A percentile compares a stretch with the other conserved stretches of the same genome.
Evolutionary conservation across 2,113 vertebrate species (phyloP).

Genomic region (Nansenia antarctica): DNA sequence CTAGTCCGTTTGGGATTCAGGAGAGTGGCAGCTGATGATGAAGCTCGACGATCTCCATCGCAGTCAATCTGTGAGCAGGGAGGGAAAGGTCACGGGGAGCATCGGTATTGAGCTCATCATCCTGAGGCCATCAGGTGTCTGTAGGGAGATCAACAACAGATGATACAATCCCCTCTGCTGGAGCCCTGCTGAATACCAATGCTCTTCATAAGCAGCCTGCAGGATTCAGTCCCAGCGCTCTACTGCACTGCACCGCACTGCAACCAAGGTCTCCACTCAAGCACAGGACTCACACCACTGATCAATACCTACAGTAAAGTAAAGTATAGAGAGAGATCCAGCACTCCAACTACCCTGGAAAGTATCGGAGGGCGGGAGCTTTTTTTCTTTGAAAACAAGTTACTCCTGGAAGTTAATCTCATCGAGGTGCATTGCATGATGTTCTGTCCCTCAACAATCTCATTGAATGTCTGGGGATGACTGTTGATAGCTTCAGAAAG

Average conservation of each 20-base stretch:
- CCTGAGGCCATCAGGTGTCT: conserved; percentile 10
- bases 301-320: not conserved
- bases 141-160: conserved; percentile 1
- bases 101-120: conserved; percentile 5
- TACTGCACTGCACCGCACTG: not conserved
- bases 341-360: not conserved
- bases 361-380: not conserved
- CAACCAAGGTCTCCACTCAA: not conserved
- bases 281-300: not conserved
- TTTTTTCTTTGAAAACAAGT: too few species aligned
- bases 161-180: conserved; percentile 1
- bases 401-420: too few species aligned
- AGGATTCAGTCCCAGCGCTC: not conserved
- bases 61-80: not conserved
- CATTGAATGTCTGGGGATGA: too few species aligned
- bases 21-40: not conserved
- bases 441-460: too few species aligned
- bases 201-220: not conserved
- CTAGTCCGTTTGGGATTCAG: not conserved
- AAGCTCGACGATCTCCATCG: not conserved
- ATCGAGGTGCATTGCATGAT: too few species aligned
- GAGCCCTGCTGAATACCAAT: conserved; percentile 7
- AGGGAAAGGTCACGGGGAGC: not conserved
- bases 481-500: too few species aligned
- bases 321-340: not conserved